Conservation (phyloP, 2,797 vertebrate species). For the Telmatherina bonti region DNA sequence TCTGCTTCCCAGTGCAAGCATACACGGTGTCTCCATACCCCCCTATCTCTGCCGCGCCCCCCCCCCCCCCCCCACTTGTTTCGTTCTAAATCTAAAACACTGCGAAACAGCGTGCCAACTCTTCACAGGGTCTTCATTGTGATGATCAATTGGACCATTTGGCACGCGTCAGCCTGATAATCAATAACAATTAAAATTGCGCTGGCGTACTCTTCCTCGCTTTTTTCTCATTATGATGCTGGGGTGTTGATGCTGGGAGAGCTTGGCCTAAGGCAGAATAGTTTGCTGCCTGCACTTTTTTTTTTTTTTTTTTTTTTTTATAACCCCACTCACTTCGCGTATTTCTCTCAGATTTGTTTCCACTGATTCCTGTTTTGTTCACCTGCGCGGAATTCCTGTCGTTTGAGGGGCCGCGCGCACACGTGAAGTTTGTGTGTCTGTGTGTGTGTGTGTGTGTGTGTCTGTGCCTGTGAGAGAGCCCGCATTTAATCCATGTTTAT, state of each 20-base stretch:
- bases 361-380: slow-evolving; percentile 51
- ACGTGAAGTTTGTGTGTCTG: slow-evolving; percentile 2
- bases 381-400: slow-evolving; percentile 43
- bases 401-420: slow-evolving; percentile 8
- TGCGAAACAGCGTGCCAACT: slow-evolving; percentile 32
- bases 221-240: slow-evolving; percentile 16
- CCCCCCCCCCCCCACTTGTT: neutral
- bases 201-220: slow-evolving; percentile 18
- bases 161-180: slow-evolving; percentile 63
- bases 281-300: slow-evolving; percentile 28
- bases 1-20: neutral
- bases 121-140: slow-evolving; percentile 23
- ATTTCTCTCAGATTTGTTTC: slow-evolving; percentile 41
- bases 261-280: slow-evolving; percentile 40
- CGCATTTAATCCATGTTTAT: slow-evolving; percentile 80
- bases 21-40: neutral
- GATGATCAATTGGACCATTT: slow-evolving; percentile 65
- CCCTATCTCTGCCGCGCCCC: neutral
- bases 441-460: neutral
- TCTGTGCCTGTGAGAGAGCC: slow-evolving; percentile 21
- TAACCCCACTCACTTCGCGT: neutral
- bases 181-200: slow-evolving; percentile 69
- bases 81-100: slow-evolving; percentile 16
- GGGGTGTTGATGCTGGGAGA: slow-evolving; percentile 34
- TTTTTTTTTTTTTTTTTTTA: neutral